Percentiles rank a stretch among this genome's conserved stretches.
These are phyloP conservation scores for Phocides pigmalion DNA, from an alignment of 1,140 invertebrate species.

Conservation along the genomic window DNA sequence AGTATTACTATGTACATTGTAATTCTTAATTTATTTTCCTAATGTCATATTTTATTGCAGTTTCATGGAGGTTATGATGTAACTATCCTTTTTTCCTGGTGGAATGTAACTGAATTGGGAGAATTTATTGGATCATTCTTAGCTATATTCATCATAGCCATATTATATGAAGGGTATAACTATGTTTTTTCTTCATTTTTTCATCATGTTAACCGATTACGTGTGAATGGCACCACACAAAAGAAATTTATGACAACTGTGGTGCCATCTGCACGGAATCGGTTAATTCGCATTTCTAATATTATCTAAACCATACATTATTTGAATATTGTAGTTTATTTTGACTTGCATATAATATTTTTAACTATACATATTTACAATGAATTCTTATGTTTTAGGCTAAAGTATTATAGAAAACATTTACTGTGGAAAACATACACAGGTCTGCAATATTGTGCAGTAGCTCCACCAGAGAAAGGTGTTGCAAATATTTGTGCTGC, in stretches of 20 bases:
- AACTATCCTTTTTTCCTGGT: conserved; percentile 91
- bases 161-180: conserved; percentile 93
- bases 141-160: conserved; percentile 93
- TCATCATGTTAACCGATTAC: too few relatives aligned
- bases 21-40: background rate
- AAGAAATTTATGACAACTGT: too few relatives aligned
- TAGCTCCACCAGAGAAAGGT: conserved; percentile 86
- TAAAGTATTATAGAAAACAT: conserved; percentile 95
- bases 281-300: too few relatives aligned
- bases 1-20: too few relatives aligned
- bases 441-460: conserved; percentile 84
- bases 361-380: too few relatives aligned
- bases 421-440: conserved; percentile 93
- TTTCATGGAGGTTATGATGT: conserved; percentile 92
- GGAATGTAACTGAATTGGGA: conserved; percentile 89
- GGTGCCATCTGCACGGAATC: too few relatives aligned
- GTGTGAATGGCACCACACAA: too few relatives aligned
- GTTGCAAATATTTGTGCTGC: conserved; percentile 86
- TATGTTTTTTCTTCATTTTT: too few relatives aligned
- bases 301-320: too few relatives aligned
- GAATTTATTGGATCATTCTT: conserved; percentile 93
- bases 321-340: background rate
- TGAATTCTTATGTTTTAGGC: conserved; percentile 64
- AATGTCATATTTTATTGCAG: conserved; percentile 81
- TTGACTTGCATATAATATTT: too few relatives aligned